Evolutionary conservation across 1,140 invertebrate genomes (phyloP).

Genomic region (Cardiocondyla obscurior): DNA sequence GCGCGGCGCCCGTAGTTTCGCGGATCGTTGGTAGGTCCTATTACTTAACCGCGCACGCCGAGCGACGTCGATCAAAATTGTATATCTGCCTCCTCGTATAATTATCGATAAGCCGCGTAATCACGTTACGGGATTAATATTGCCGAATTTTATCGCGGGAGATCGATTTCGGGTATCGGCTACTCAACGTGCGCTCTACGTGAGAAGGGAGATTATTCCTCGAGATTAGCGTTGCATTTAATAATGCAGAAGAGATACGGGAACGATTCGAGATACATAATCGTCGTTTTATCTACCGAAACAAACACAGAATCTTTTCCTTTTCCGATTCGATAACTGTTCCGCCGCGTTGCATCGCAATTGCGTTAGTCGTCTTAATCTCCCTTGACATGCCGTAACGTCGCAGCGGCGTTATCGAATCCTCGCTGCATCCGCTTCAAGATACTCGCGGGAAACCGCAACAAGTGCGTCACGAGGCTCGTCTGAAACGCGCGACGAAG

Average conservation of each 20-base stretch:
- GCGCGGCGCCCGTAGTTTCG: not conserved
- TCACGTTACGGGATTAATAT: not conserved
- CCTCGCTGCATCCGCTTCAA: slow-evolving; percentile 21
- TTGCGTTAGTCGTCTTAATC: slow-evolving; percentile 38
- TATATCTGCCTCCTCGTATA: not conserved
- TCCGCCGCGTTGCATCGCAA: slow-evolving; percentile 5
- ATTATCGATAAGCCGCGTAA: not conserved
- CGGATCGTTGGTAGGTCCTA: not conserved
- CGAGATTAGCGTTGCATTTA: not conserved
- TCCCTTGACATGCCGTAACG: slow-evolving; percentile 9
- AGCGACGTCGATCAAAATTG: not conserved
- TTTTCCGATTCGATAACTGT: not conserved
- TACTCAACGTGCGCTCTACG: not conserved
- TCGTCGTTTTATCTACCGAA: not conserved
- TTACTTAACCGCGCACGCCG: not conserved
- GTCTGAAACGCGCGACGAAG: not conserved
- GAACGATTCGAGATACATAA: slow-evolving; percentile 3
- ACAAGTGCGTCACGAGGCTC: slow-evolving; percentile 6
- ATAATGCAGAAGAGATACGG: not conserved
- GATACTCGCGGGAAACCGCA: slow-evolving; percentile 22
- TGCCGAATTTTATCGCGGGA: not conserved
- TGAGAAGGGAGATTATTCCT: not conserved
- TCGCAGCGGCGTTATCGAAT: slow-evolving; percentile 29
- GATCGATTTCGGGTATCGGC: not conserved
- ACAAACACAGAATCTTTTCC: not conserved